Percentiles rank a stretch among this genome's conserved stretches.
These are phyloP conservation scores for Phenganax stokvisi DNA, from an alignment of 92 coral and sea anemone genomes.

Conservation along the genomic window DNA sequence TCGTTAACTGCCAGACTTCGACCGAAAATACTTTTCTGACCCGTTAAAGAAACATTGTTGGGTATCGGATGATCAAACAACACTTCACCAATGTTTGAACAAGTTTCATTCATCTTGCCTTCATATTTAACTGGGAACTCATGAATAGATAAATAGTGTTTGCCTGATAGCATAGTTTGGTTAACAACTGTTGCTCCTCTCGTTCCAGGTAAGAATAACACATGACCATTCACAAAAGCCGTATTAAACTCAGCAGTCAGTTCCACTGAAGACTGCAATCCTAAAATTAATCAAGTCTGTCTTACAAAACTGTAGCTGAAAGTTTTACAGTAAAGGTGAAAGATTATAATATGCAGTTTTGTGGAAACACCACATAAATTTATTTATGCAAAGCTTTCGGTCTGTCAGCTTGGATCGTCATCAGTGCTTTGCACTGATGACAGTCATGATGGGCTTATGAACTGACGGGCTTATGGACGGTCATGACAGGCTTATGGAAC, in stretches of 20 bases:
- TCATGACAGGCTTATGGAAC: too few species aligned
- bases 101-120: constrained; percentile 21
- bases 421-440: too few species aligned
- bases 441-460: too few species aligned
- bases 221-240: not conserved
- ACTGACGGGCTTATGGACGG: too few species aligned
- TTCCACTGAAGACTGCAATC: not conserved
- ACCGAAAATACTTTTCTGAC: constrained; percentile 62
- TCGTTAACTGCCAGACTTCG: constrained; percentile 64
- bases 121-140: constrained; percentile 25
- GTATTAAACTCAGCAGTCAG: constrained; percentile 24
- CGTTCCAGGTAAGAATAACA: not conserved
- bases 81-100: constrained; percentile 17
- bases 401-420: too few species aligned
- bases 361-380: too few species aligned
- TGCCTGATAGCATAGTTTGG: not conserved
- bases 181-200: not conserved
- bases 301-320: not conserved
- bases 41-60: constrained; percentile 46
- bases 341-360: too few species aligned
- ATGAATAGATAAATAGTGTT: not conserved
- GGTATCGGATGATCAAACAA: constrained; percentile 47
- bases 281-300: not conserved
- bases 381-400: too few species aligned
- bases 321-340: too few species aligned